Base-by-base conservation (phyloP, 2,113 vertebrate genomes). In the Rhagologus leucostigma region DNA sequence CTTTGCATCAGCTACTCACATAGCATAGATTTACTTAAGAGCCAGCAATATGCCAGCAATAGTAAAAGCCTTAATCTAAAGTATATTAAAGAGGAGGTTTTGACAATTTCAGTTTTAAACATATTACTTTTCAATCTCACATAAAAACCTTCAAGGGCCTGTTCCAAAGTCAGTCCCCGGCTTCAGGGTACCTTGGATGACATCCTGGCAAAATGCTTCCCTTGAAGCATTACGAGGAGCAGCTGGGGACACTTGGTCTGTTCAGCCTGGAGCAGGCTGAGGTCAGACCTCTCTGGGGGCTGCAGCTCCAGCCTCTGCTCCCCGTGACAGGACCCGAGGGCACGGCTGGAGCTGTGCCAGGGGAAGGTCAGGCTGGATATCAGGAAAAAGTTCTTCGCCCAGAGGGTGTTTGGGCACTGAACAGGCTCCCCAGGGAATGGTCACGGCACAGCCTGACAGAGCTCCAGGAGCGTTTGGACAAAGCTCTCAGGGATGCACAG, bases 191-290 rank as follows among this genome's bases (percentile, higher is more conserved):
- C 6, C 0, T 0, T 68, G 41, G 55, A 35, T 49, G 18, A 37
- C 26, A 79, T 21, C 37, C 42, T 41, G 46, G 13, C 32, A 83
- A 56, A 87, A 46, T 10, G 32, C 53, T 12, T 41, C 23, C 16
- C 37, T 39, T 0, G 17, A 21, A 15, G 39, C 26, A 23, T 1
- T 0, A 0, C 3, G 1, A 26, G 78, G 22, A 14, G 30, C 56
- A 60, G 30, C 70, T 69, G 79, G 47, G 71, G 55, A 27, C 21
- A 3, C 41, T 42, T 11, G 55, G 16, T 6, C 1, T 35, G 70
- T 3, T 3, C 33, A 46, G 69, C 57, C 76, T 22, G 57, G 57
- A 16, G 57, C 67, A 42, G 26, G 0, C 7, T 11, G 59, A 29
- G 68, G 2, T 9, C 47, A 69, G 16, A 35, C 0, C 70, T 7